Evolutionary conservation across 2,113 vertebrate species (phyloP).

Genomic region (Scomber scombrus): DNA sequence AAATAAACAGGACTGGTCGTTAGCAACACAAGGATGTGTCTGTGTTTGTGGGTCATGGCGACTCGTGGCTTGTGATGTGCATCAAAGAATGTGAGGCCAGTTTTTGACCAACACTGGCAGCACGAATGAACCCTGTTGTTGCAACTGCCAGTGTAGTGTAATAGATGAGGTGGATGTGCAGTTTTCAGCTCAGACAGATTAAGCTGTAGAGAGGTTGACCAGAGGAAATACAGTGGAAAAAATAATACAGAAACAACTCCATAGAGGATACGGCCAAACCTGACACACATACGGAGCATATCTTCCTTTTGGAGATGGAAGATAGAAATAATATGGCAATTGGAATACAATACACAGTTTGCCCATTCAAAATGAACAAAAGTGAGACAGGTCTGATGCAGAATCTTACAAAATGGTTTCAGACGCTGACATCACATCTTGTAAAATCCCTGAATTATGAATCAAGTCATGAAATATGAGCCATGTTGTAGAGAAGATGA

Average conservation of each 20-base stretch:
- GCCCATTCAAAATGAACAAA: too few species aligned
- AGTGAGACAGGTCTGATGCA: too few species aligned
- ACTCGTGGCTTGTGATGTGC: neutral
- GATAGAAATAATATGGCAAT: neutral
- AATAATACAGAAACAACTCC: neutral
- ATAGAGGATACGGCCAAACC: neutral
- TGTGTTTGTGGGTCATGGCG: conserved; percentile 19
- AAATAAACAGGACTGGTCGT: conserved; percentile 39
- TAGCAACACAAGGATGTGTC: conserved; percentile 49
- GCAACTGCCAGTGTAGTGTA: neutral
- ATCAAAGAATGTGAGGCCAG: neutral
- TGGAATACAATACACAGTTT: neutral
- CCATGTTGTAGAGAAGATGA: neutral
- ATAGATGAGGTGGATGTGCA: neutral
- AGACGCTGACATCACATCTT: neutral
- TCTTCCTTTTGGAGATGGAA: neutral
- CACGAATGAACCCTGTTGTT: neutral
- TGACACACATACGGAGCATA: neutral
- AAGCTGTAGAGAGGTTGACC: neutral
- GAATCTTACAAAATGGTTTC: too few species aligned
- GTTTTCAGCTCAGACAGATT: neutral
- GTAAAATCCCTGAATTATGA: too few species aligned
- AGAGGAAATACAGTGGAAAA: neutral
- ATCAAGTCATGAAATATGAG: neutral
- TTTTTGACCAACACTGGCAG: conserved; percentile 2